Evolutionary conservation across 2,888 invertebrate species (phyloP).

Genomic region (Tipula lateralis): DNA sequence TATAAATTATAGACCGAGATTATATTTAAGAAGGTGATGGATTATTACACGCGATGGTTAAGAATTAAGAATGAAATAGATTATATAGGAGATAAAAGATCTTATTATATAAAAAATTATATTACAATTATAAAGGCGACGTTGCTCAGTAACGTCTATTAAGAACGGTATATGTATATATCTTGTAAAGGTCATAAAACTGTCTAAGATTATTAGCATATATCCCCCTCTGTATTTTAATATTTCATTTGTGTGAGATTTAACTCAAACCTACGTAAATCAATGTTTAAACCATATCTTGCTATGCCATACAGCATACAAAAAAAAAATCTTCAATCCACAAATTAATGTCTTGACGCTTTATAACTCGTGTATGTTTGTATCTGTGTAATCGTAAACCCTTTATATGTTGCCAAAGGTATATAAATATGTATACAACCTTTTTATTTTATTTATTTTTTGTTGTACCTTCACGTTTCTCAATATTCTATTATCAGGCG

Average conservation of each 20-base stretch:
- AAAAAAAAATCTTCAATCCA: neutral
- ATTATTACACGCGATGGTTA: neutral
- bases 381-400: neutral
- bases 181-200: neutral
- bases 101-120: neutral
- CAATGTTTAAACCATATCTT: neutral
- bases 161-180: neutral
- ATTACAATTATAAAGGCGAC: neutral
- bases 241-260: neutral
- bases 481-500: slow-evolving; percentile 24
- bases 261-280: neutral
- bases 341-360: slow-evolving; percentile 19
- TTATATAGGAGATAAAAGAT: too few relatives aligned
- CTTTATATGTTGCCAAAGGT: neutral
- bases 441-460: neutral
- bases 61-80: neutral
- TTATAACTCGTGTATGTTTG: neutral
- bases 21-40: neutral
- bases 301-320: neutral
- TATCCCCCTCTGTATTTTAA: neutral
- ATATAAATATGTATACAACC: neutral
- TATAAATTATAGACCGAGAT: neutral
- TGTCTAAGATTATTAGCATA: neutral
- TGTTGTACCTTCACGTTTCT: slow-evolving; percentile 13
- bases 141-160: neutral